Conservation (phyloP, 2,113 vertebrate genomes). For the Pristiophorus japonicus region DNA sequence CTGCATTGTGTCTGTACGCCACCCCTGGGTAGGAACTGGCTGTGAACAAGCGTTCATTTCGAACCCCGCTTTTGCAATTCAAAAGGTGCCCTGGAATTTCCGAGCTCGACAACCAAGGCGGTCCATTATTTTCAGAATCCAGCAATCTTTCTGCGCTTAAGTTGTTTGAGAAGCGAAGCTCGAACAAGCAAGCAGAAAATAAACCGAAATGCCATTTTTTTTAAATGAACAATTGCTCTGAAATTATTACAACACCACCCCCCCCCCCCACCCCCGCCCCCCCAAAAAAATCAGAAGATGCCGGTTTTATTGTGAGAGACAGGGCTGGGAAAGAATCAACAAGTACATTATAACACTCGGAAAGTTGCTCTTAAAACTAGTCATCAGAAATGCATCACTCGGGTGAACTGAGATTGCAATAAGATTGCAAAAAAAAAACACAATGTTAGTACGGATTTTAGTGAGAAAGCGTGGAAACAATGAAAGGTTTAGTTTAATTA, state of each 20-base stretch:
- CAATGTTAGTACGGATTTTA: background rate
- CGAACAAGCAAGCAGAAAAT: no score
- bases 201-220: background rate
- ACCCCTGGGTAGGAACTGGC: background rate
- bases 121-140: background rate
- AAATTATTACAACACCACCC: background rate
- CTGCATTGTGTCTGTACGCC: background rate
- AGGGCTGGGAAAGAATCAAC: background rate
- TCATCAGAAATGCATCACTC: background rate
- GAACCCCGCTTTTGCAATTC: background rate
- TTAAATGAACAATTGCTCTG: background rate
- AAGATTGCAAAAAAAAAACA: background rate
- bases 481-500: background rate
- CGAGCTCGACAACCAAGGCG: background rate
- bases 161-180: background rate
- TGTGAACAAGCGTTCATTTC: background rate
- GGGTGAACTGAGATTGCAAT: background rate
- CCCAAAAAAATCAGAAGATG: background rate
- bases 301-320: background rate
- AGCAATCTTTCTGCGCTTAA: background rate
- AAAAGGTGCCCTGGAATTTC: background rate
- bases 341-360: background rate
- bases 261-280: background rate
- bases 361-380: background rate
- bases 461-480: background rate